Base-by-base conservation (phyloP, 2,113 vertebrate species). In the Nettapus auritus region DNA sequence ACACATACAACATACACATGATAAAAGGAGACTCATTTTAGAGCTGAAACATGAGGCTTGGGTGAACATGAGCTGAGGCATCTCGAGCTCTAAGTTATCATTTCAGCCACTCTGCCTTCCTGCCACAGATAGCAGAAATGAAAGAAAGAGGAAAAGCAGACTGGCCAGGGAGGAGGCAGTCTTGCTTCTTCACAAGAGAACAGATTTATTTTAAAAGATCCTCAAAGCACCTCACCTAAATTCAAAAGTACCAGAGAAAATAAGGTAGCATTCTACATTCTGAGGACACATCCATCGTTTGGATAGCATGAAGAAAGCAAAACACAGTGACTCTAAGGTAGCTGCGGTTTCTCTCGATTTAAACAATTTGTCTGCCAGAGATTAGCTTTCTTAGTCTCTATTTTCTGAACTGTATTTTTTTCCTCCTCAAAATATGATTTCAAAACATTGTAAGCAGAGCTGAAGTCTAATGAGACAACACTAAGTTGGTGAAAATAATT, bases 291-390 rank as follows among this genome's bases (percentile, higher is more conserved):
- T 16, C 77, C 59, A 28, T 1, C 31, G n/a, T 36, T 63, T 59
- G 56, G 46, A 79, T 91, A 87, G 69, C 57, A 76, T 11, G 21
- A 77, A 89, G 86, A 87, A 92, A 95, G 64, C 29, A 0, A 15
- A 81, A 55, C 36, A 55, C 66, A n/a, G 19, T 34, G 36, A 71
- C 66, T 86, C 53, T 75, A 68, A 33, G 62, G 71, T 46, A 93
- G 81, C 33, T 89, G 66, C 53, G 68, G 66, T 67, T 63, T 71
- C 38, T 70, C 81, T 86, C 57, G 55, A 89, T 48, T 86, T 78
- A 69, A 60, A 78, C 40, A 95, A 59, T 34, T 52, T 57, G 18
- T 25, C 79, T 91, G 59, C 12, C 68, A 94, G 79, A 70, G 94
- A 93, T 53, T 8, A 36, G 11, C 77, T 56, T 93, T 59, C 57